These are phyloP conservation scores for Podilymbus podiceps DNA, from an alignment of 2,113 vertebrate genomes.

Conservation along the genomic window DNA sequence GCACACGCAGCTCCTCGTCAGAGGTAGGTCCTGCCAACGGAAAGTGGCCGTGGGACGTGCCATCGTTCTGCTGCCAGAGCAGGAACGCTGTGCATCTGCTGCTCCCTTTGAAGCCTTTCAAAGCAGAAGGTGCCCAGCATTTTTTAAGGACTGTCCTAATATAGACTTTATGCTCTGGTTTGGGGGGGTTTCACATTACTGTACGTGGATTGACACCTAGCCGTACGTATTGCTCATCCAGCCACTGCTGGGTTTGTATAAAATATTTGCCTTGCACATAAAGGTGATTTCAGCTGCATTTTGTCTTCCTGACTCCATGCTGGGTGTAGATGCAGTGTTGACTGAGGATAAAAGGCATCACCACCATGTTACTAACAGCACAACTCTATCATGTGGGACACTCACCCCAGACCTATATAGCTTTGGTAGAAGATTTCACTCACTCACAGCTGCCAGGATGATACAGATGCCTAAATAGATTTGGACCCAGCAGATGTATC, in stretches of 20 bases:
- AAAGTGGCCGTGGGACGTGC: accelerated
- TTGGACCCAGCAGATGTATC: neutral
- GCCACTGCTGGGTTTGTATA: neutral
- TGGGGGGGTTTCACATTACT: accelerated
- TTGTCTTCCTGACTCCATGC: neutral
- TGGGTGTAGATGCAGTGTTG: neutral
- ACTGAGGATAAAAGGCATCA: neutral
- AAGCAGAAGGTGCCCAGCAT: neutral
- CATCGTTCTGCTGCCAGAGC: neutral
- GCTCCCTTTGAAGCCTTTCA: neutral
- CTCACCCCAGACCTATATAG: neutral
- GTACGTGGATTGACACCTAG: neutral
- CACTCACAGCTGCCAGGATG: neutral
- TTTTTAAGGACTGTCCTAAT: neutral
- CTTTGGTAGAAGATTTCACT: neutral
- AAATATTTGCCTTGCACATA: neutral
- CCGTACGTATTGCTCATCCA: neutral
- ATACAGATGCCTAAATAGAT: neutral
- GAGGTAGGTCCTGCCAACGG: slow-evolving; percentile 61
- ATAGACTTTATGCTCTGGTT: neutral
- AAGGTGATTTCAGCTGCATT: neutral
- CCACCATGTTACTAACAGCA: neutral
- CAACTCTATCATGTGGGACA: neutral
- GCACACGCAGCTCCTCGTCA: slow-evolving; percentile 66
- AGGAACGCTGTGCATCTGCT: neutral